Evolutionary conservation across 2,113 vertebrate genomes (phyloP), one percentile per base, ranked within the genome.

Genomic region (Hippopotamus amphibius): DNA sequence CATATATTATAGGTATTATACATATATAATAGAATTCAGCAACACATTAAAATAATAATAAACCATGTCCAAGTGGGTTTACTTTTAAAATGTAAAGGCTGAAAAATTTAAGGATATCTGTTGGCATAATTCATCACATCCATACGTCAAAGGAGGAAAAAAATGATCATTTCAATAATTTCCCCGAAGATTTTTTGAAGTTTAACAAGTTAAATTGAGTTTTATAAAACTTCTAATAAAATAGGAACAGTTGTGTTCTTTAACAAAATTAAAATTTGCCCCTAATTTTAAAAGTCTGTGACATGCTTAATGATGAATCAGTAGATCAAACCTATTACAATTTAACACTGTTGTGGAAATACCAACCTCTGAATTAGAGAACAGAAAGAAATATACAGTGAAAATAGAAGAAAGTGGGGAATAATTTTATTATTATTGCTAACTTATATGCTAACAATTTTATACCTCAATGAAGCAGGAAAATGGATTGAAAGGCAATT

Each of bases 171-270:
- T 55, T 91, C 74, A 81, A 68, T 43, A 61, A 7, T 57, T 21
- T 48, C 5, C 46, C 33, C 33, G 74, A 50, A 57, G 65, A 81
- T 26, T 66, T 87, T 37, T 57, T 86, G 80, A 86, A 69, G 19
- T 65, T 90, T 61, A 61, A 59, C 65, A 87, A 81, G 85, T 80
- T 6, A 30, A 80, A 55, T 81, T 81, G 41, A 82, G 41, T 81
- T 91, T 81, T 72, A 91, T 84, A 80, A 50, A 46, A 57, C 22
- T 65, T 66, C 41, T 50, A 87, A 87, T 84, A 93, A 96, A 80
- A 71, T 66, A 22, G 7, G 5, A 90, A 92, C 69, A 65, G 2
- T 6, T 46, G 26, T 24, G 19, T 50, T 43, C 10, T 74, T 96
- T 26, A 76, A 66, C 8, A 89, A 81, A 81, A 81, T 71, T 81